These are phyloP conservation scores for Lacerta viridis DNA, from an alignment of 2,797 vertebrate species.

Conservation along the genomic window DNA sequence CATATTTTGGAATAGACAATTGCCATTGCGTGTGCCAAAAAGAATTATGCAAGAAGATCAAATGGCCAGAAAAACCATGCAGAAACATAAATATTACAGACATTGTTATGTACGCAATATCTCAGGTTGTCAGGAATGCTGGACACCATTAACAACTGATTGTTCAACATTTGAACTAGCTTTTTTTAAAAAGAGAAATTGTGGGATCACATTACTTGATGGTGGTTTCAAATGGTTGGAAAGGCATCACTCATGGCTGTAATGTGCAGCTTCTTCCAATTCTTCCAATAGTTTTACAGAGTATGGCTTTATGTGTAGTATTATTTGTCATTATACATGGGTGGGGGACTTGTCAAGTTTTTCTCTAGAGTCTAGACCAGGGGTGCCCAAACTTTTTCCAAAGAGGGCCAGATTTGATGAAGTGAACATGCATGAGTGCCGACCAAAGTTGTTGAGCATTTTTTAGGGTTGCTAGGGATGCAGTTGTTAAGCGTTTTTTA, in stretches of 20 bases:
- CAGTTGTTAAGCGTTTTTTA: too few species aligned
- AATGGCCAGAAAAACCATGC: neutral
- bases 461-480: too few species aligned
- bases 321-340: too few species aligned
- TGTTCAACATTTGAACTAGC: neutral
- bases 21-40: neutral
- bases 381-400: too few species aligned
- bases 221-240: neutral
- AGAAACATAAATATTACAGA: neutral
- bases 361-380: too few species aligned
- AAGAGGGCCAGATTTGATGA: too few species aligned
- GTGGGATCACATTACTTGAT: neutral
- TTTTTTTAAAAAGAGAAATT: neutral
- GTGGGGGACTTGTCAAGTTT: too few species aligned
- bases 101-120: neutral
- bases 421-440: too few species aligned
- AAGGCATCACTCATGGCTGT: neutral
- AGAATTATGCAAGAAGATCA: slow-evolving; percentile 9
- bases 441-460: too few species aligned
- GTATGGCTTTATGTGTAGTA: too few species aligned
- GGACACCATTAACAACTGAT: neutral
- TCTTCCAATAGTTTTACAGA: neutral
- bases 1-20: neutral
- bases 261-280: neutral
- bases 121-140: neutral